These are phyloP conservation scores for Bibio marci DNA, from an alignment of 2,888 invertebrate genomes.

Conservation along the genomic window DNA sequence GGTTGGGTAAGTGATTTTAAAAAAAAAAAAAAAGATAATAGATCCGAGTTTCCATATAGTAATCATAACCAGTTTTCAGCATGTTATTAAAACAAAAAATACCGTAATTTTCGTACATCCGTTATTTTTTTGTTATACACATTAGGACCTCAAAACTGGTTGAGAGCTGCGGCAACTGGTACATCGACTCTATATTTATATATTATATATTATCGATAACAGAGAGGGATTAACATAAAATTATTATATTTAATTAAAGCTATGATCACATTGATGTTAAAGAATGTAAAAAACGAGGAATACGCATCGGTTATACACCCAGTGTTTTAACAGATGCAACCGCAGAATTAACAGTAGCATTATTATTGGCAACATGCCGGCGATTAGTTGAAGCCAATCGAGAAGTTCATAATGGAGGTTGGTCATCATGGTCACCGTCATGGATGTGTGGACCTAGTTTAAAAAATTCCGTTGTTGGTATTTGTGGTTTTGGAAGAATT, in stretches of 20 bases:
- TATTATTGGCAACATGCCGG: constrained; percentile 67
- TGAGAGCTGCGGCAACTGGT: too few species aligned
- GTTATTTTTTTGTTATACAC: too few species aligned
- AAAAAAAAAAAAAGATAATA: too few species aligned
- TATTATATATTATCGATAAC: too few species aligned
- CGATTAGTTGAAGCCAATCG: constrained; percentile 65
- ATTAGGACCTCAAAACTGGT: too few species aligned
- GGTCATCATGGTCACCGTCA: constrained; percentile 78
- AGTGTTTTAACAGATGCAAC: constrained; percentile 77
- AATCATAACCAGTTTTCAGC: too few species aligned
- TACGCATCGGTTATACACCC: constrained; percentile 77
- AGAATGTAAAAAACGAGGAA: constrained; percentile 53
- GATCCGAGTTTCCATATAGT: too few species aligned
- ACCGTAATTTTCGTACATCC: too few species aligned
- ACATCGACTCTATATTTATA: too few species aligned
- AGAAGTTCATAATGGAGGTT: constrained; percentile 60
- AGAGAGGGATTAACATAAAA: too few species aligned
- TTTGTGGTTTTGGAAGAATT: constrained; percentile 71
- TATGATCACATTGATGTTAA: constrained; percentile 42
- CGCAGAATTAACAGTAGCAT: constrained; percentile 72
- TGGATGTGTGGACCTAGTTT: constrained; percentile 84
- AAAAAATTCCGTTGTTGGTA: constrained; percentile 60
- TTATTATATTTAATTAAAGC: constrained; percentile 35
- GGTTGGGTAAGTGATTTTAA: constrained; percentile 42
- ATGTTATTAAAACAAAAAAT: too few species aligned